Evolutionary conservation across 2,113 vertebrate species (phyloP).

Genomic region (Phalacrocorax carbo): DNA sequence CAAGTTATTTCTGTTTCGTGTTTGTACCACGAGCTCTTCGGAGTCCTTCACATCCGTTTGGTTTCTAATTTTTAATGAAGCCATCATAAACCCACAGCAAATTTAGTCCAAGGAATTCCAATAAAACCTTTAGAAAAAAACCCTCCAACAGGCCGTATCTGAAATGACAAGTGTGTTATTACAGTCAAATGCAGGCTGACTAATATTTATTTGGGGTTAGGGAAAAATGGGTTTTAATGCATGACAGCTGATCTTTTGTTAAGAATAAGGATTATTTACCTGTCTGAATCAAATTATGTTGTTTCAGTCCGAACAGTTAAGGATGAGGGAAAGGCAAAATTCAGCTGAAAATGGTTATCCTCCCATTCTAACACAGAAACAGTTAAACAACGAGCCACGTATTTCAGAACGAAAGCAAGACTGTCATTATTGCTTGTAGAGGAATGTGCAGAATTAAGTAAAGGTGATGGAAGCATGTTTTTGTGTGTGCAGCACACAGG

Average conservation of each 20-base stretch:
- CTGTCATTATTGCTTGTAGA: background rate
- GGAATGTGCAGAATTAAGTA: background rate
- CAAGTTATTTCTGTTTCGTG: background rate
- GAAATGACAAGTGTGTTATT: slow-evolving; percentile 20
- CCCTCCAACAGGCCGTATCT: background rate
- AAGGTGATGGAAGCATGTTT: background rate
- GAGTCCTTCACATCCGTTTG: background rate
- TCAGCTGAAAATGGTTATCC: background rate
- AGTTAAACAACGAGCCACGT: slow-evolving; percentile 8
- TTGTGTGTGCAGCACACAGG: background rate
- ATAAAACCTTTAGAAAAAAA: background rate
- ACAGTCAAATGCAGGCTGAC: slow-evolving; percentile 27
- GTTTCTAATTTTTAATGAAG: slow-evolving; percentile 49
- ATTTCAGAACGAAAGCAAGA: slow-evolving; percentile 17
- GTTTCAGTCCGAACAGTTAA: background rate
- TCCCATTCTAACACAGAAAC: background rate
- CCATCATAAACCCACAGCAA: background rate
- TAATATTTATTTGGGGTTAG: slow-evolving; percentile 48
- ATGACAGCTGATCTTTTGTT: slow-evolving; percentile 21
- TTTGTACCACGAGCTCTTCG: background rate
- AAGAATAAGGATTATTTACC: slow-evolving; percentile 34
- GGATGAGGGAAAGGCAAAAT: background rate
- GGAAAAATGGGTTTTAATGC: slow-evolving; percentile 42
- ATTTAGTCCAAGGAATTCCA: slow-evolving; percentile 36
- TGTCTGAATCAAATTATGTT: slow-evolving; percentile 29